Percentiles rank a stretch among this genome's conserved stretches.
Conservation (phyloP, 1,140 invertebrate species). For the Drosophila cardini region DNA sequence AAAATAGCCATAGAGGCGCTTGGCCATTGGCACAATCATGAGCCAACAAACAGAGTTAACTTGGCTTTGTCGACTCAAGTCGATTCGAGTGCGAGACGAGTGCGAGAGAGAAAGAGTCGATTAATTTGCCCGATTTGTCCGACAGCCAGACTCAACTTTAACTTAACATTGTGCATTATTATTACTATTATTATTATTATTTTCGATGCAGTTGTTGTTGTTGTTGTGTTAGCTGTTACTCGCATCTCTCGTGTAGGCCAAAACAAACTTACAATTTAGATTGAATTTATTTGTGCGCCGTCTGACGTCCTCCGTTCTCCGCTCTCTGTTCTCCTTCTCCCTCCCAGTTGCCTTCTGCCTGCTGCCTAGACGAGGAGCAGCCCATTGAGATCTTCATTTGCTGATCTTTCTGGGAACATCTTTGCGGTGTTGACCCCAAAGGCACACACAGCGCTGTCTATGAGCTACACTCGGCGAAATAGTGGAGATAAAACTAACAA, state of each 20-base stretch:
- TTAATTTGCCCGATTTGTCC: slow-evolving; percentile 58
- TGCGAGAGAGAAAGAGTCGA: slow-evolving; percentile 52
- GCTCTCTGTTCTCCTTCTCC: too few species aligned
- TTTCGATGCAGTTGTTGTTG: slow-evolving; percentile 37
- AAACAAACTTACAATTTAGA: slow-evolving; percentile 84
- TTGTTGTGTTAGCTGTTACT: slow-evolving; percentile 41
- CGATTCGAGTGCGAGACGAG: slow-evolving; percentile 21
- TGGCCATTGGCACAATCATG: slow-evolving; percentile 46
- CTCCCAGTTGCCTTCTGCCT: too few species aligned
- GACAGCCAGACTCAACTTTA: slow-evolving; percentile 37
- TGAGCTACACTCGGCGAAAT: slow-evolving; percentile 14
- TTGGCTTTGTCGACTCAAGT: not conserved
- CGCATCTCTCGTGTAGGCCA: slow-evolving; percentile 50
- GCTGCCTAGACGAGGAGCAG: slow-evolving; percentile 74
- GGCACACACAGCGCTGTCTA: slow-evolving; percentile 44
- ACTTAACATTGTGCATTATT: slow-evolving; percentile 65
- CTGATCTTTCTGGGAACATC: slow-evolving; percentile 84
- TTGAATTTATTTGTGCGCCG: slow-evolving; percentile 82
- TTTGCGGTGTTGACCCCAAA: slow-evolving; percentile 79
- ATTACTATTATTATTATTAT: slow-evolving; percentile 43
- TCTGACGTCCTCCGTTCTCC: slow-evolving; percentile 25
- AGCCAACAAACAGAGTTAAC: not conserved
- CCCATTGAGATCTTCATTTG: slow-evolving; percentile 84
- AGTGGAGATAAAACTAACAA: not conserved
- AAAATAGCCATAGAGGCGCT: slow-evolving; percentile 72